Evolutionary conservation across 2,888 invertebrate species (phyloP).

Genomic region (Sminthurides aquaticus): DNA sequence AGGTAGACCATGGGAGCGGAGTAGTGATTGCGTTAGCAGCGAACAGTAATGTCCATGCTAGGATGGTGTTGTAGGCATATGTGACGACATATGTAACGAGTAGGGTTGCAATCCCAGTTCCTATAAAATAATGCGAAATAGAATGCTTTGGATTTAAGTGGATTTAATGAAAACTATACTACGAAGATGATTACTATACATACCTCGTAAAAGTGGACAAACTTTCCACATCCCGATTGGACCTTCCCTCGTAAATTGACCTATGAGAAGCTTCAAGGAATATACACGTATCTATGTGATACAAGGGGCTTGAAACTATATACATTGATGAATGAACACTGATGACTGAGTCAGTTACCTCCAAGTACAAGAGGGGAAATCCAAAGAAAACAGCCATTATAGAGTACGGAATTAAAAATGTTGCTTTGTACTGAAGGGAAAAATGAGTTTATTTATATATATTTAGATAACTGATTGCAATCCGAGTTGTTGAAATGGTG

Average conservation of each 20-base stretch:
- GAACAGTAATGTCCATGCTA: constrained; percentile 12
- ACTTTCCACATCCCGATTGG: constrained; percentile 52
- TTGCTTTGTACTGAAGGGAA: constrained; percentile 12
- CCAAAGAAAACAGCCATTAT: background rate
- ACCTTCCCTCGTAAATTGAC: constrained; percentile 66
- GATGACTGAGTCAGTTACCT: too few species aligned
- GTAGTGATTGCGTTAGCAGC: background rate
- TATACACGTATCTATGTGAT: too few species aligned
- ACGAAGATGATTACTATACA: too few species aligned
- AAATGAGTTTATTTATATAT: too few species aligned
- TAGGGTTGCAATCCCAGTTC: constrained; percentile 11
- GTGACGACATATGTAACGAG: constrained; percentile 7
- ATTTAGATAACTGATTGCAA: too few species aligned
- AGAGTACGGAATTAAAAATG: constrained; percentile 12
- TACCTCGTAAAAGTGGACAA: constrained; percentile 21
- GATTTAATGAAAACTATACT: too few species aligned
- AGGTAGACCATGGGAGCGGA: constrained; percentile 14
- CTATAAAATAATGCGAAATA: too few species aligned
- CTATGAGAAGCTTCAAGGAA: constrained; percentile 12
- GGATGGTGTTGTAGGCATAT: constrained; percentile 2
- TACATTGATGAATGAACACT: too few species aligned
- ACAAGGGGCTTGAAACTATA: too few species aligned
- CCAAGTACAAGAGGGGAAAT: constrained; percentile 11
- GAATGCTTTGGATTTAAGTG: too few species aligned
- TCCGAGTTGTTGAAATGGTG: too few species aligned